phyloP scores from a whole-genome alignment of 2,888 invertebrate genomes.

The Eristalis intricaria region DNA sequence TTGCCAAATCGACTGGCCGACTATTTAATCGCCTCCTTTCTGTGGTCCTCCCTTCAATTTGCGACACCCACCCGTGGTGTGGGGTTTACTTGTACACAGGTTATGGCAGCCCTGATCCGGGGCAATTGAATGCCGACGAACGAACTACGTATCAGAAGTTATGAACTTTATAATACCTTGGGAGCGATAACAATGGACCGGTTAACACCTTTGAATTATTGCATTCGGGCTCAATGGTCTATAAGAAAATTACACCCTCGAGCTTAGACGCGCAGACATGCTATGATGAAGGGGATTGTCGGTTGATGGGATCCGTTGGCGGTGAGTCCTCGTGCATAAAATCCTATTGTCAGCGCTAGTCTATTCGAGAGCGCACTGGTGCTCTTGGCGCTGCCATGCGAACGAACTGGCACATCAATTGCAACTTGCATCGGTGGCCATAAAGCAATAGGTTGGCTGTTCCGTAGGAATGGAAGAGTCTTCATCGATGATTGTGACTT shows the following conservation, averaged over 20 bases:
- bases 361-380: conserved; percentile 10
- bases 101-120: conserved; percentile 26
- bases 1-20: conserved; percentile 9
- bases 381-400: conserved; percentile 35
- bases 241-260: conserved; percentile 61
- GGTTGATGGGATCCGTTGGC: conserved; percentile 9
- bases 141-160: conserved; percentile 53
- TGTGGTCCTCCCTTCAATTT: neutral
- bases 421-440: conserved; percentile 52
- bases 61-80: conserved; percentile 2
- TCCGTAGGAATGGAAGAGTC: conserved; percentile 50
- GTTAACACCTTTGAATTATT: conserved; percentile 68
- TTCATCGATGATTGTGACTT: conserved; percentile 53
- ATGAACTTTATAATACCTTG: conserved; percentile 55
- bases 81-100: neutral
- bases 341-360: conserved; percentile 52
- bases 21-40: neutral
- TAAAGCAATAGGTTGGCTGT: conserved; percentile 61
- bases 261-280: conserved; percentile 49
- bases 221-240: conserved; percentile 59
- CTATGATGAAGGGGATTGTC: conserved; percentile 3
- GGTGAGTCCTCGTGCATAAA: conserved; percentile 42
- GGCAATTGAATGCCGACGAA: conserved; percentile 36
- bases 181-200: conserved; percentile 56
- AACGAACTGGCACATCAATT: conserved; percentile 54